Percentiles rank a stretch among this genome's conserved stretches.
Conservation (phyloP, 2,888 invertebrate genomes). For the Glyphotaelius pellucidus region DNA sequence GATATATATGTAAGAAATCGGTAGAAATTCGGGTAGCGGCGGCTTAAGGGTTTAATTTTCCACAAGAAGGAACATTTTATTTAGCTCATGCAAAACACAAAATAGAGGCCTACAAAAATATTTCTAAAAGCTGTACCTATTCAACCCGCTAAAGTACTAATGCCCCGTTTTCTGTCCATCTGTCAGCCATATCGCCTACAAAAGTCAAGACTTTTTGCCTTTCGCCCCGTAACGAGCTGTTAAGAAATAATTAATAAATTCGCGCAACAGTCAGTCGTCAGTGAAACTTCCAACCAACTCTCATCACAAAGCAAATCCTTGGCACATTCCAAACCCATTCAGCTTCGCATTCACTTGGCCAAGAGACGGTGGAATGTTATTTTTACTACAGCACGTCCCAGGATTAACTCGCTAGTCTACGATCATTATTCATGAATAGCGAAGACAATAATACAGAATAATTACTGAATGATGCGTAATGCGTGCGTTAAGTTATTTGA, state of each 20-base stretch:
- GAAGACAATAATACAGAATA: conserved; percentile 46
- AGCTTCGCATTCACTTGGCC: conserved; percentile 53
- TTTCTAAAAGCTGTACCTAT: not conserved
- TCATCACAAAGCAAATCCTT: conserved; percentile 41
- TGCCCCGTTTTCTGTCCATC: not conserved
- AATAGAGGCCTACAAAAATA: not conserved
- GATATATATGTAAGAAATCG: too few relatives aligned
- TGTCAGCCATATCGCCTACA: not conserved
- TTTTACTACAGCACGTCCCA: conserved; percentile 60
- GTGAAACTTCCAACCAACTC: conserved; percentile 4
- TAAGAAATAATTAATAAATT: conserved; percentile 48
- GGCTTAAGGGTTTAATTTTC: not conserved
- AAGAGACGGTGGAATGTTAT: conserved; percentile 55
- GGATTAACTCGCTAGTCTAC: conserved; percentile 57
- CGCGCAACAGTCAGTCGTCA: conserved; percentile 50
- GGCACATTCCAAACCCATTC: conserved; percentile 57
- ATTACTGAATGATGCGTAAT: not conserved
- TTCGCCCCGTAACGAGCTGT: not conserved
- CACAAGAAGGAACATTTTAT: not conserved
- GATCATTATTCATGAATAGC: conserved; percentile 57
- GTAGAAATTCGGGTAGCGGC: too few relatives aligned
- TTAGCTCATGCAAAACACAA: not conserved
- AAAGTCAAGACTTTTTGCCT: not conserved
- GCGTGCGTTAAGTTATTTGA: not conserved
- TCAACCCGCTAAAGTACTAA: not conserved